Percentiles rank a stretch among this genome's conserved stretches.
These are phyloP conservation scores for Chaenocephalus aceratus DNA, from an alignment of 2,113 vertebrate genomes.

Conservation along the genomic window DNA sequence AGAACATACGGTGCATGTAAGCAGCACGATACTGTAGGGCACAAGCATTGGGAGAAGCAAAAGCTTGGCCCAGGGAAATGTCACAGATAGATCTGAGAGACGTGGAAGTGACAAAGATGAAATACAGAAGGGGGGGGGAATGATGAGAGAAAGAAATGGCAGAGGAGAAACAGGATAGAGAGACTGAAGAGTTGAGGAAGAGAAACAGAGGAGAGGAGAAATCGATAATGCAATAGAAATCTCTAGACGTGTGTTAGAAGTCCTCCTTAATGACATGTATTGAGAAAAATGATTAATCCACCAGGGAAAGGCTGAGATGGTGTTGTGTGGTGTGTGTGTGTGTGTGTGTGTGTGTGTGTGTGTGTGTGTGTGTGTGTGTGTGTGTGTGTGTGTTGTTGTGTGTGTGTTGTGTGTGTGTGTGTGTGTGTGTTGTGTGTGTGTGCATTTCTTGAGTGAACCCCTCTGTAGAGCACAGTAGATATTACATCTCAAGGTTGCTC, in stretches of 20 bases:
- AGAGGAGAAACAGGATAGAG: slow-evolving; percentile 45
- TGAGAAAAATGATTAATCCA: slow-evolving; percentile 72
- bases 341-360: slow-evolving; percentile 18
- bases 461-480: slow-evolving; percentile 45
- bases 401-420: slow-evolving; percentile 12
- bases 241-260: slow-evolving; percentile 71
- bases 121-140: slow-evolving; percentile 17
- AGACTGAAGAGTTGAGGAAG: slow-evolving; percentile 41
- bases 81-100: slow-evolving; percentile 37
- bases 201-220: slow-evolving; percentile 51
- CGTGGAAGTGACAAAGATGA: slow-evolving; percentile 52
- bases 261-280: slow-evolving; percentile 71
- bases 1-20: too few relatives aligned
- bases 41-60: background rate
- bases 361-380: slow-evolving; percentile 3
- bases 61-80: slow-evolving; percentile 33
- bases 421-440: slow-evolving; percentile 17
- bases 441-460: slow-evolving; percentile 3
- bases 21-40: too few relatives aligned
- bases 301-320: slow-evolving; percentile 31
- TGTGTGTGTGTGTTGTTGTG: slow-evolving; percentile 18
- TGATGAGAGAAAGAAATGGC: slow-evolving; percentile 39
- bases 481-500: slow-evolving; percentile 76
- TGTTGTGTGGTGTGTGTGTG: slow-evolving; percentile 10
- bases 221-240: slow-evolving; percentile 79